Conservation (phyloP, 2,888 invertebrate species). For the Oligia fasciuncula region DNA sequence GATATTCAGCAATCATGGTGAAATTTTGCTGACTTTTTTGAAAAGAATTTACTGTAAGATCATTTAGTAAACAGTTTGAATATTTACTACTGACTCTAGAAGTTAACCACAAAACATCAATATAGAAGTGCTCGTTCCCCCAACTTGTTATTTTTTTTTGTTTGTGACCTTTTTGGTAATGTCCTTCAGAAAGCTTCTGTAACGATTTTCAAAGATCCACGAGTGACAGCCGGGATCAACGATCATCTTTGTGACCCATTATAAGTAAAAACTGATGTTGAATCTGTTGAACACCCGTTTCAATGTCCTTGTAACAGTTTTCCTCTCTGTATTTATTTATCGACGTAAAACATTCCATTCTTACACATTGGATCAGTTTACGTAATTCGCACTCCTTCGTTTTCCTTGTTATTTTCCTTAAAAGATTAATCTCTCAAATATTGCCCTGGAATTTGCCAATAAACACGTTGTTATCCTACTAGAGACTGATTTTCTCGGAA, state of each 20-base stretch:
- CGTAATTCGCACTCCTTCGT: neutral
- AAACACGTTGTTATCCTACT: neutral
- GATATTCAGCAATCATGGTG: conserved; percentile 33
- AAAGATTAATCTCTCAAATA: neutral
- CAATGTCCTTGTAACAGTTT: neutral
- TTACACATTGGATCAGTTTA: conserved; percentile 3
- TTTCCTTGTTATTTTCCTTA: neutral
- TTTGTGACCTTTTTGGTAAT: no score
- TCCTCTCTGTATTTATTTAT: conserved; percentile 1
- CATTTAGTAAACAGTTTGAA: conserved; percentile 10
- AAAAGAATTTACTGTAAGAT: conserved; percentile 9
- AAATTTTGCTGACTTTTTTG: conserved; percentile 7
- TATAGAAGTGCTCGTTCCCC: neutral
- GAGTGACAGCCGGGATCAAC: no score
- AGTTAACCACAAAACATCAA: conserved; percentile 6
- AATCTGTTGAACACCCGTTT: neutral
- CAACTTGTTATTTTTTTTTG: no score
- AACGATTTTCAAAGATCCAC: no score
- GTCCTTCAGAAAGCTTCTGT: no score
- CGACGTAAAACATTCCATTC: conserved; percentile 11
- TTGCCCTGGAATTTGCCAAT: neutral
- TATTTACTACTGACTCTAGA: neutral
- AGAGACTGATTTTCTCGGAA: neutral
- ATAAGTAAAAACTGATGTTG: neutral
- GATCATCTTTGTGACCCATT: no score